Evolutionary conservation across 2,888 invertebrate genomes (phyloP).

Genomic region (Argyresthia albistria): DNA sequence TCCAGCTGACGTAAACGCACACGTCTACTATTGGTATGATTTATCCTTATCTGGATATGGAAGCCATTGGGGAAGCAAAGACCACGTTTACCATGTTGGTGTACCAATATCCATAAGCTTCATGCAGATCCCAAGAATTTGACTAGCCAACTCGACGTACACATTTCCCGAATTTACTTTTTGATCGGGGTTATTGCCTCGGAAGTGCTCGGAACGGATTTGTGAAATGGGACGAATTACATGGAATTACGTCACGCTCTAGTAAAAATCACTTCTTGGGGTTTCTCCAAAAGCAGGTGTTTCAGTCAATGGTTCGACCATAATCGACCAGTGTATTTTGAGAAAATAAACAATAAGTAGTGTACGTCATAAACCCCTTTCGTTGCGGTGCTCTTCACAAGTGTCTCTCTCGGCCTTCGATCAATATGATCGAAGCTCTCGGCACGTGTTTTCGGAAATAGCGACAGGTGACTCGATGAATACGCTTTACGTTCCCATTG

Average conservation of each 20-base stretch:
- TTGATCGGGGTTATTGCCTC: slow-evolving; percentile 1
- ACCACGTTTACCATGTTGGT: no score
- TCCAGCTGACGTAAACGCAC: no score
- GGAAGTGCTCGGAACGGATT: not conserved
- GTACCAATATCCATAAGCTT: no score
- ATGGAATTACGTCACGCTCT: slow-evolving; percentile 3
- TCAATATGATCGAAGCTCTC: no score
- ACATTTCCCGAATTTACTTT: not conserved
- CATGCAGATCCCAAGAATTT: no score
- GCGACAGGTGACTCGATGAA: slow-evolving; percentile 59
- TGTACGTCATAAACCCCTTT: not conserved
- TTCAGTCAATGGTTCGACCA: not conserved
- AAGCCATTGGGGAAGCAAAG: no score
- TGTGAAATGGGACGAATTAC: slow-evolving; percentile 5
- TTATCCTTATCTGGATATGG: no score
- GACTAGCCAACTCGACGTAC: no score
- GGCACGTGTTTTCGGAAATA: slow-evolving; percentile 40
- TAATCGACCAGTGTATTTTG: no score
- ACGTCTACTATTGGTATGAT: no score
- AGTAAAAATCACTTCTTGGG: slow-evolving; percentile 3
- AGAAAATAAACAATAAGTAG: no score
- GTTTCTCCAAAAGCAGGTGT: not conserved
- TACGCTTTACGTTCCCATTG: slow-evolving; percentile 63
- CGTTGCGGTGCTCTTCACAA: not conserved
- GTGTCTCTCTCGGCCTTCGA: no score